Evolutionary conservation across 2,888 invertebrate species (phyloP).

Genomic region (Anorthoa munda): DNA sequence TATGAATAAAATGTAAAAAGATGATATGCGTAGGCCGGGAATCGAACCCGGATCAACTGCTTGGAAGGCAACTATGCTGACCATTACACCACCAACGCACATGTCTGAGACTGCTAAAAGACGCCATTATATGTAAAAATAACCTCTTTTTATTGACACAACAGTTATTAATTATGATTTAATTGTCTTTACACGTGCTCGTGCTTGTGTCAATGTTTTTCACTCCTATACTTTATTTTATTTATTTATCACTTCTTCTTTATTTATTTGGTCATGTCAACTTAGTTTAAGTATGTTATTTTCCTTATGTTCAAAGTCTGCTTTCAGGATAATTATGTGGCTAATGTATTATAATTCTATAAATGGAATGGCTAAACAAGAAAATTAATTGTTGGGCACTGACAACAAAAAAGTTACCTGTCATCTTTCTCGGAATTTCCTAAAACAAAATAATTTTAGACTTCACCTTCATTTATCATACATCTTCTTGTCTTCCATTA

Average conservation of each 20-base stretch:
- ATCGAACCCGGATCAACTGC: conserved; percentile 91
- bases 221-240: background rate
- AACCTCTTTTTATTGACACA: conserved; percentile 23
- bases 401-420: background rate
- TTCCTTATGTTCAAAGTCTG: conserved; percentile 15
- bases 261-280: conserved; percentile 14
- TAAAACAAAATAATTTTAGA: background rate
- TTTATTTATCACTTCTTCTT: background rate
- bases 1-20: no score
- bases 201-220: conserved; percentile 25
- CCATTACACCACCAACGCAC: conserved; percentile 91
- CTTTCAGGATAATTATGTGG: background rate
- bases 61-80: conserved; percentile 91
- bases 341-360: background rate
- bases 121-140: conserved; percentile 24
- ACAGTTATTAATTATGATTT: conserved; percentile 19
- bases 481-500: background rate
- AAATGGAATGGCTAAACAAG: no score
- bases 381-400: background rate
- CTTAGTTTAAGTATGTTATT: conserved; percentile 11
- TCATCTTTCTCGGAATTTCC: background rate
- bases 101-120: rapidly evolving
- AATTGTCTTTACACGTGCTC: conserved; percentile 19
- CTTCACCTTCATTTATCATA: background rate
- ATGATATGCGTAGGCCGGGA: conserved; percentile 87